These are phyloP conservation scores for Hypocryptadius cinnamomeus DNA, from an alignment of 2,113 vertebrate genomes.

Conservation along the genomic window DNA sequence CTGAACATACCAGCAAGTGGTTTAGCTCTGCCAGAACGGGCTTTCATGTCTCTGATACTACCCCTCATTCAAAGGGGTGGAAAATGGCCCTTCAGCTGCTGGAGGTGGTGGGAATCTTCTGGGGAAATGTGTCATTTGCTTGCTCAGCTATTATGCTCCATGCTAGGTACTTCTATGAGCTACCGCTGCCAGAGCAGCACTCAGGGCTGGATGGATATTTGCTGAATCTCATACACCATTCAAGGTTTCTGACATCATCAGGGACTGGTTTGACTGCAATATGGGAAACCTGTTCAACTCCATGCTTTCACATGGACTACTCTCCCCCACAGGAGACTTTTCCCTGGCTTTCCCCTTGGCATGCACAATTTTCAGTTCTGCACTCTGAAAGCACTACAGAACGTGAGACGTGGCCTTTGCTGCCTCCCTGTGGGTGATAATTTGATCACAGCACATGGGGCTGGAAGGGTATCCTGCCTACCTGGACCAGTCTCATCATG, in stretches of 20 bases:
- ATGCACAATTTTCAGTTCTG: not conserved
- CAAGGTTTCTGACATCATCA: not conserved
- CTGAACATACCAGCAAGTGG: not conserved
- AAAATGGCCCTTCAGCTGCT: not conserved
- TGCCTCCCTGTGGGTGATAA: conserved; percentile 27
- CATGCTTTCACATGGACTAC: not conserved
- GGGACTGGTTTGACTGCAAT: not conserved
- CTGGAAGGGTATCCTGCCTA: not conserved
- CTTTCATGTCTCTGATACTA: not conserved
- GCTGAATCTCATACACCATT: not conserved
- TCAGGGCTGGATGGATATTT: not conserved
- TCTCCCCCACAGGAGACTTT: not conserved
- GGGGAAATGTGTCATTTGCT: not conserved
- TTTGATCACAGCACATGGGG: not conserved
- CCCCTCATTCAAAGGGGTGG: not conserved
- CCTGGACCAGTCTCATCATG: not conserved
- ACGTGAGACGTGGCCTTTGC: not conserved
- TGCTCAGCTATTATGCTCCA: not conserved
- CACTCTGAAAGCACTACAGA: not conserved
- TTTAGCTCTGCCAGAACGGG: not conserved
- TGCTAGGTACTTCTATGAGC: not conserved
- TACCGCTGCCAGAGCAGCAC: not conserved
- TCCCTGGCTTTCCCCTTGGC: accelerated
- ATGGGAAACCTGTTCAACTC: not conserved
- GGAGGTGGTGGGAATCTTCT: not conserved